Conservation (phyloP, 2,888 invertebrate species). For the Napeogenes inachia region DNA sequence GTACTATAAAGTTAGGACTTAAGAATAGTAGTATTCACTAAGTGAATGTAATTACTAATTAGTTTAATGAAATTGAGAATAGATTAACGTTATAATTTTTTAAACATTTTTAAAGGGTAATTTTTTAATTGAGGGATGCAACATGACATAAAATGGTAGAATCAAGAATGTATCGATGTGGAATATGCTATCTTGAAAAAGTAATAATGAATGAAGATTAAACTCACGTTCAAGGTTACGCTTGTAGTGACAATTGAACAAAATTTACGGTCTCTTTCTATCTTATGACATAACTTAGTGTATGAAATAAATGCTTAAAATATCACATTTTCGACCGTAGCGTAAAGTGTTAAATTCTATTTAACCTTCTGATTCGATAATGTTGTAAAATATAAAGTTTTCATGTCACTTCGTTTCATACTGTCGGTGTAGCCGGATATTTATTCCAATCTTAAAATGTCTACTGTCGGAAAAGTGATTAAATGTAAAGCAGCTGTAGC, state of each 20-base stretch:
- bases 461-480: slow-evolving; percentile 82
- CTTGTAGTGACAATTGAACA: background rate
- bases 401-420: slow-evolving; percentile 39
- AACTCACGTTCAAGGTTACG: slow-evolving; percentile 17
- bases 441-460: slow-evolving; percentile 43
- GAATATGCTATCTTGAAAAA: background rate
- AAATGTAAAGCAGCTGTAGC: slow-evolving; percentile 97
- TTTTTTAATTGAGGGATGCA: too few relatives aligned
- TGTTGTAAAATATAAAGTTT: background rate
- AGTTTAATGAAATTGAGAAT: too few relatives aligned
- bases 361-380: background rate
- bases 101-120: too few relatives aligned
- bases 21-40: too few relatives aligned
- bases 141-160: too few relatives aligned
- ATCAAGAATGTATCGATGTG: background rate
- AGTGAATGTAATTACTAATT: too few relatives aligned
- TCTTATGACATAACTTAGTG: slow-evolving; percentile 12
- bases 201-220: background rate
- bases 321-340: background rate
- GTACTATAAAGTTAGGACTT: too few relatives aligned
- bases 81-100: too few relatives aligned
- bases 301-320: background rate
- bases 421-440: slow-evolving; percentile 30
- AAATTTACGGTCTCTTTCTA: slow-evolving; percentile 12
- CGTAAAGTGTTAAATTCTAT: background rate